Evolutionary conservation across 1,140 invertebrate genomes (phyloP).

Genomic region (Dolichoris vasculosae): DNA sequence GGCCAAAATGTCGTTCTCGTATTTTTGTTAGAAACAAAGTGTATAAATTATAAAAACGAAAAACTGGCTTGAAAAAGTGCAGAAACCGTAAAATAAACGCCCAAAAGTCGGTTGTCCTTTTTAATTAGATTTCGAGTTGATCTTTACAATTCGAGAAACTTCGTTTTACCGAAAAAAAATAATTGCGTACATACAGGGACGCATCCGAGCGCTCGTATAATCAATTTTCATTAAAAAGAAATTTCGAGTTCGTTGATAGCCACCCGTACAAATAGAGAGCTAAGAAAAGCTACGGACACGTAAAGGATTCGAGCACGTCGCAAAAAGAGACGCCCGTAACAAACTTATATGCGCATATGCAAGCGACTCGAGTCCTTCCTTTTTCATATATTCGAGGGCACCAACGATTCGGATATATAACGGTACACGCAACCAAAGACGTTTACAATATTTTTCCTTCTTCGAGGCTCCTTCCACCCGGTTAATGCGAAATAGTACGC

Average conservation of each 20-base stretch:
- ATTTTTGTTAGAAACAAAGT: no score
- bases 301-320: background rate
- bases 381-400: background rate
- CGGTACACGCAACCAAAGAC: slow-evolving; percentile 21
- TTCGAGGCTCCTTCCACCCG: background rate
- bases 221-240: slow-evolving; percentile 11
- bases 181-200: background rate
- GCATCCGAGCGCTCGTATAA: background rate
- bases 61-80: background rate
- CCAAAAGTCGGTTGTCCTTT: background rate
- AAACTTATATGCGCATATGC: slow-evolving; percentile 7
- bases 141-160: background rate
- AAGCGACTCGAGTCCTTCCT: background rate
- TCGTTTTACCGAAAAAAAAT: background rate
- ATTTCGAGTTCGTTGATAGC: background rate
- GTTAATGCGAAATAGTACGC: background rate
- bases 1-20: no score
- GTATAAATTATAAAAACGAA: no score
- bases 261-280: background rate
- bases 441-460: slow-evolving; percentile 43
- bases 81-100: background rate
- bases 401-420: background rate
- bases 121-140: background rate
- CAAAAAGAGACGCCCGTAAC: slow-evolving; percentile 5
- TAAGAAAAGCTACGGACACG: slow-evolving; percentile 10